phyloP scores from a whole-genome alignment of 2,888 invertebrate genomes.

The Tenthredo amoena region DNA sequence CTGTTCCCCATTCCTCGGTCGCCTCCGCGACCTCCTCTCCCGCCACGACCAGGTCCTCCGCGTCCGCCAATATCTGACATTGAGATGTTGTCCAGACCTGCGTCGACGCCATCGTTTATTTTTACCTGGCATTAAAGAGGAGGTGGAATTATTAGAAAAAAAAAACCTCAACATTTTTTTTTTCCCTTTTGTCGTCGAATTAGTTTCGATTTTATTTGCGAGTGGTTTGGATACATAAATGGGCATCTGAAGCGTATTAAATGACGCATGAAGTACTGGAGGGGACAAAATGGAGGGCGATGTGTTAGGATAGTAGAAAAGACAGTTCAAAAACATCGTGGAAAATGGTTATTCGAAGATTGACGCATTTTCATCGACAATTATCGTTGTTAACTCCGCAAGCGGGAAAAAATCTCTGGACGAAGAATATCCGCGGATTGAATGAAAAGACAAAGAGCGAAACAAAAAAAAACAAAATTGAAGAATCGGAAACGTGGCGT shows the following conservation, averaged over 20 bases:
- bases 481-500: neutral
- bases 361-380: neutral
- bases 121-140: constrained; percentile 67
- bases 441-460: neutral
- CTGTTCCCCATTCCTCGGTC: constrained; percentile 68
- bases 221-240: too few species aligned
- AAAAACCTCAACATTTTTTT: neutral
- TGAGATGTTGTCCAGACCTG: constrained; percentile 27
- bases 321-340: neutral
- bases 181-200: too few species aligned
- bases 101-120: constrained; percentile 74
- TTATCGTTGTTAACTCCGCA: neutral
- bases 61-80: constrained; percentile 58
- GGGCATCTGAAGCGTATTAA: neutral
- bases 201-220: too few species aligned
- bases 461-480: neutral
- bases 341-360: neutral
- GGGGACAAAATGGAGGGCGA: neutral
- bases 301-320: neutral
- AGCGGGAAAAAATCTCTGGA: neutral
- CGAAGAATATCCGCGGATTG: neutral
- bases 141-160: neutral
- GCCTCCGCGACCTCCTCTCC: constrained; percentile 66
- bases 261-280: neutral
- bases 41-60: constrained; percentile 64